Evolutionary conservation across 2,888 invertebrate genomes (phyloP), one percentile per base, ranked within the genome.

Genomic region (Amiota minor): DNA sequence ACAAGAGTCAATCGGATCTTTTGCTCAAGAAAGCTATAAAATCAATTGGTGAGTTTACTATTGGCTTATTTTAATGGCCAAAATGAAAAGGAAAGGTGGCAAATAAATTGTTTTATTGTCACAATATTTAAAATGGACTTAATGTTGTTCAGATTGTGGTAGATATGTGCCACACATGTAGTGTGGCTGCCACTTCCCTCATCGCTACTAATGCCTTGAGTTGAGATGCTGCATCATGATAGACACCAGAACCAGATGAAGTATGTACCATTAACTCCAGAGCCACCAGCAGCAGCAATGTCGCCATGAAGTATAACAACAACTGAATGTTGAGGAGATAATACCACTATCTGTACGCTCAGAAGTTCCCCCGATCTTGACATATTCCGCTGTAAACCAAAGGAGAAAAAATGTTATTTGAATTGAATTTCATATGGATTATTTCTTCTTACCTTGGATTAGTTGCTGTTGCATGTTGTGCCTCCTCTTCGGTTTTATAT

Each of bases 401-500:
- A 67, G 72, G 14, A 10, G n/a, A 14, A n/a, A 1, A 35, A 45
- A 9, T 20, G 10, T 12, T 11, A 20, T 9, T 20, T 10, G 0
- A 10, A 50, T n/a, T 59, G 20, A 2, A 59, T 9, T 18, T 59
- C 18, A 8, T 59, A 18, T n/a, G 4, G 12, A 59, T 18, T 18
- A 2, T 59, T n/a, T 11, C 18, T 69, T 16, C 79, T 79, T 71
- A 89, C 89, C 87, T 82, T 89, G 89, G 77, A 89, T 89, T 77
- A 86, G 84, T 72, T 83, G 84, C 76, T 89, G 89, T 56, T 56
- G 89, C 89, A 76, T 87, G 87, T 14, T 78, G 77, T 2, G 89
- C 89, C 80, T 89, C 89, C 46, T 87, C 87, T 0, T 88, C 87
- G 53, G 89, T 89, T 76, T 87, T 89, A 82, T 89, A 89, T 72